phyloP scores from a whole-genome alignment of 2,113 vertebrate genomes.

The Phyllostomus hastatus region DNA sequence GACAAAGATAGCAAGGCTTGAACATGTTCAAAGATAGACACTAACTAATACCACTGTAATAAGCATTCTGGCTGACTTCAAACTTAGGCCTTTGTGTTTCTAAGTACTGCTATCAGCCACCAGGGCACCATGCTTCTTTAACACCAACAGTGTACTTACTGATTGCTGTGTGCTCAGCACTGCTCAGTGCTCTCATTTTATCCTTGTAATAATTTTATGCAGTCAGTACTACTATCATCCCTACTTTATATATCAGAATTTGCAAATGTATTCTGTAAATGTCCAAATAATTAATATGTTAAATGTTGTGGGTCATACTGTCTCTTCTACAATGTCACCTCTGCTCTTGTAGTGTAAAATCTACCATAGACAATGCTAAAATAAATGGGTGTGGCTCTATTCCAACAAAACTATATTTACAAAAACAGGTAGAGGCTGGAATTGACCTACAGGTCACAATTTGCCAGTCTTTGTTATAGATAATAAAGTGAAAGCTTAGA shows the following conservation, averaged over 20 bases:
- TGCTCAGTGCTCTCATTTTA: not conserved
- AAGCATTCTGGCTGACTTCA: not conserved
- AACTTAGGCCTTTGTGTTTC: not conserved
- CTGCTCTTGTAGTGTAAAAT: not conserved
- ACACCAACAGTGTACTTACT: not conserved
- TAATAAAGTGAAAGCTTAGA: not conserved
- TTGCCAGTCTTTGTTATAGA: not conserved
- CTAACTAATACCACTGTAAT: not conserved
- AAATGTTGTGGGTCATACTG: not conserved
- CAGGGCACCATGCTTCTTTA: not conserved
- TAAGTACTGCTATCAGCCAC: not conserved
- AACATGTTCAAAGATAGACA: not conserved
- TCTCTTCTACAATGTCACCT: not conserved
- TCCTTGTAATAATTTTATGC: not conserved
- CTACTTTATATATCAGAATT: not conserved
- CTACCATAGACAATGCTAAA: not conserved
- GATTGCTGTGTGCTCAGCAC: not conserved
- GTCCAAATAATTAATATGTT: not conserved
- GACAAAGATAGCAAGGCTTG: not conserved
- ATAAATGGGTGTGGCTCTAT: fast-evolving
- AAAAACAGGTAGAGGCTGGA: not conserved
- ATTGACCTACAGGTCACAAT: not conserved
- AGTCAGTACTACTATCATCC: not conserved
- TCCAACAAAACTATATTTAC: not conserved
- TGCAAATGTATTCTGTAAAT: not conserved